phyloP scores from a whole-genome alignment of 2,113 vertebrate genomes.

The Apodemus sylvaticus region DNA sequence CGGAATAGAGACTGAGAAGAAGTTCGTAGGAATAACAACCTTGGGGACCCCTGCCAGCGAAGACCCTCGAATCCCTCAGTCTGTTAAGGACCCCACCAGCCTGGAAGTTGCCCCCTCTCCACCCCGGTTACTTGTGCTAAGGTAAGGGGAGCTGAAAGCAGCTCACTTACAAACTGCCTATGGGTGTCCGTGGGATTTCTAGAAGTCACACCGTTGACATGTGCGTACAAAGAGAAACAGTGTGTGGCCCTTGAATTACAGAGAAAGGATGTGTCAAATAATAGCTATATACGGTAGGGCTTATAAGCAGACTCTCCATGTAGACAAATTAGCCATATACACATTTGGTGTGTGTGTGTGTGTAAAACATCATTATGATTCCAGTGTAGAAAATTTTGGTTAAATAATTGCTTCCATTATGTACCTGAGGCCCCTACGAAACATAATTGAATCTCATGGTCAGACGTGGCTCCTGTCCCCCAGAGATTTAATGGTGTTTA shows the following conservation, averaged over 20 bases:
- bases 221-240: background rate
- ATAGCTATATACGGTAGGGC: background rate
- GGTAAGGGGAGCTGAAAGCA: background rate
- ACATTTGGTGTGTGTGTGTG: background rate
- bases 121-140: background rate
- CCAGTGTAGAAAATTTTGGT: background rate
- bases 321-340: background rate
- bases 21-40: background rate
- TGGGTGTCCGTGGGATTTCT: background rate
- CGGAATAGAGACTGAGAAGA: constrained; percentile 21
- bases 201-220: background rate
- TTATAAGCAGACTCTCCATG: background rate
- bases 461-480: background rate
- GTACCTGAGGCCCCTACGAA: background rate
- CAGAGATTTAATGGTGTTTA: background rate
- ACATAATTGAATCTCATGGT: background rate
- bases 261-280: background rate
- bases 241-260: constrained; percentile 29
- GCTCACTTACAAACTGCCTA: background rate
- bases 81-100: background rate
- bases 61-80: background rate
- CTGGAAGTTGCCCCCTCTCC: background rate
- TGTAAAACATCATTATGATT: background rate
- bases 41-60: background rate
- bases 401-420: background rate